Percentiles rank a stretch among this genome's conserved stretches.
These are phyloP conservation scores for Percopsis omiscomaycus DNA, from an alignment of 2,797 vertebrate species.

Conservation along the genomic window DNA sequence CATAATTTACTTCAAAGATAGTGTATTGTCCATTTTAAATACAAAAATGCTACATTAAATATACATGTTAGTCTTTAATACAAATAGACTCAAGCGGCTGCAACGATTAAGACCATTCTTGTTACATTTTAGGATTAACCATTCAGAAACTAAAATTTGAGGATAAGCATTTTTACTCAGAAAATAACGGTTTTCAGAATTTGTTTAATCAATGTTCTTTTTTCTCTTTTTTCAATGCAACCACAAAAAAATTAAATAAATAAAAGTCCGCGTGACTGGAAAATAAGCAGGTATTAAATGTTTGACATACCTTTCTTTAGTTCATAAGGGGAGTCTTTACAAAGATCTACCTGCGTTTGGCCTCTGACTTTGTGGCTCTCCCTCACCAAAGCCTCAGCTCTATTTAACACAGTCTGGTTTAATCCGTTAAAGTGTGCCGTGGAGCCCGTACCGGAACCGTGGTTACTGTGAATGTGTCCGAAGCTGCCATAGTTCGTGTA, in stretches of 20 bases:
- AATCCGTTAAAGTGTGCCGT: conserved; percentile 97
- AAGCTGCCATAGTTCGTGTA: conserved; percentile 99
- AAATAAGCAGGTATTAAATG: conserved; percentile 90
- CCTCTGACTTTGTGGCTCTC: conserved; percentile 90
- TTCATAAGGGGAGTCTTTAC: conserved; percentile 98
- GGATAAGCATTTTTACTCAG: conserved; percentile 80
- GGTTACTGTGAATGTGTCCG: conserved; percentile 91
- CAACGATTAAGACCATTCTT: conserved; percentile 89
- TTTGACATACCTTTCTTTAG: conserved; percentile 99
- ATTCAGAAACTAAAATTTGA: conserved; percentile 88
- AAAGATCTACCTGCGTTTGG: conserved; percentile 93
- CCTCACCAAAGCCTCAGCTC: conserved; percentile 93
- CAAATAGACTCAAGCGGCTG: conserved; percentile 90
- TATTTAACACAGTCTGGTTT: conserved; percentile 97
- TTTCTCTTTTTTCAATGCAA: conserved; percentile 77
- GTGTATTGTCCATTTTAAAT: conserved; percentile 98
- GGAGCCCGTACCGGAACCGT: conserved; percentile 79
- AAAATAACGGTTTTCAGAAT: conserved; percentile 80
- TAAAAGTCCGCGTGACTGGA: conserved; percentile 80
- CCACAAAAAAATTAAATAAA: conserved; percentile 86
- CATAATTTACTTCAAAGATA: conserved; percentile 99
- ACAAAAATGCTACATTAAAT: conserved; percentile 99
- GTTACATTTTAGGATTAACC: conserved; percentile 83
- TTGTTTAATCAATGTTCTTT: conserved; percentile 68
- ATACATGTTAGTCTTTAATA: conserved; percentile 99